Percentiles rank a stretch among this genome's conserved stretches.
Conservation (phyloP, 2,113 vertebrate species). For the Gobius niger region DNA sequence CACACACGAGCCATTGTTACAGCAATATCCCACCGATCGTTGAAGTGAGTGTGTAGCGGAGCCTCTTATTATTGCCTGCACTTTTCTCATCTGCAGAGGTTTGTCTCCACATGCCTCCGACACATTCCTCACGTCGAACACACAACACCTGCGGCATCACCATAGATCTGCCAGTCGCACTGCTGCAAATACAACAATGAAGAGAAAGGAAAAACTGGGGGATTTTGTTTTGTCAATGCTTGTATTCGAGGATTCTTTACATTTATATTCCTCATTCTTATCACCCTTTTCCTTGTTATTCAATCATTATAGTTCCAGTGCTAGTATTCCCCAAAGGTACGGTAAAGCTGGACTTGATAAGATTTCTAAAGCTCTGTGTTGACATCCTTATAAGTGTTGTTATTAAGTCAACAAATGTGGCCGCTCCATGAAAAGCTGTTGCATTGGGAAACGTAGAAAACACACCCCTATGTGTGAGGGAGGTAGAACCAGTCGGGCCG, state of each 20-base stretch:
- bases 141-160: not conserved
- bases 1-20: too few species aligned
- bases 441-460: not conserved
- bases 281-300: too few species aligned
- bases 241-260: too few species aligned
- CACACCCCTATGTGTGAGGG: not conserved
- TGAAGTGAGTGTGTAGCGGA: not conserved
- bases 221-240: not conserved
- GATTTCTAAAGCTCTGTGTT: too few species aligned
- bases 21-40: too few species aligned
- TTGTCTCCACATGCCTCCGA: conserved; percentile 5
- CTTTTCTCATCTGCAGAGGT: not conserved
- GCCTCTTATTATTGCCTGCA: not conserved
- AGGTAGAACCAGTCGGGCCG: not conserved
- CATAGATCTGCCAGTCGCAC: not conserved
- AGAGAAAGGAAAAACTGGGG: not conserved
- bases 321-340: too few species aligned
- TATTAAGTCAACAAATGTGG: not conserved
- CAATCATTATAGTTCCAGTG: too few species aligned
- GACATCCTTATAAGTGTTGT: too few species aligned
- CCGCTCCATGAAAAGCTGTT: not conserved
- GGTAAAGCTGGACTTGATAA: too few species aligned
- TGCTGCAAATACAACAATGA: not conserved
- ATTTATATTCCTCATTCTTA: too few species aligned
- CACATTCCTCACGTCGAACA: conserved; percentile 1